Percentiles rank a stretch among this genome's conserved stretches.
Evolutionary conservation across 2,797 vertebrate species (phyloP).

Genomic region (Amniataba percoides): DNA sequence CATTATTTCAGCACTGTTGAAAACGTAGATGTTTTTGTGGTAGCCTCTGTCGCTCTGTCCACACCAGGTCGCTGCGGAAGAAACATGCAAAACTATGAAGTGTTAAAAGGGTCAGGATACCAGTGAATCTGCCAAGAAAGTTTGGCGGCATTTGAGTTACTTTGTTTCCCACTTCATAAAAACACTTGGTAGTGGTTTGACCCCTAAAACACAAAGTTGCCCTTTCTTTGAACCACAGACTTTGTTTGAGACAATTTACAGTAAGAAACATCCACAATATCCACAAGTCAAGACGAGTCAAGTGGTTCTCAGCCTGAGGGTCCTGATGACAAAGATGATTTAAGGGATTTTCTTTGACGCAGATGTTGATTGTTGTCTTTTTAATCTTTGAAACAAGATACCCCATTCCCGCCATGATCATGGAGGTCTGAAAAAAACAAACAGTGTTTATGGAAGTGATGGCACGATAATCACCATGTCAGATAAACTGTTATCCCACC

Average conservation of each 20-base stretch:
- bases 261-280: constrained; percentile 25
- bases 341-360: constrained; percentile 30
- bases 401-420: constrained; percentile 42
- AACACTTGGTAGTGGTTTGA: constrained; percentile 44
- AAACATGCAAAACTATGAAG: constrained; percentile 34
- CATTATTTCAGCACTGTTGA: background rate
- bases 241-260: constrained; percentile 30
- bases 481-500: constrained; percentile 62
- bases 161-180: constrained; percentile 35
- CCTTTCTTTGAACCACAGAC: constrained; percentile 23
- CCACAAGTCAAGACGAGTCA: constrained; percentile 12
- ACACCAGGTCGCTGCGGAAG: constrained; percentile 9
- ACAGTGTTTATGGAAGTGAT: constrained; percentile 66
- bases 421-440: constrained; percentile 54
- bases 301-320: constrained; percentile 32
- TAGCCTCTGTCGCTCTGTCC: constrained; percentile 5
- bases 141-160: constrained; percentile 51
- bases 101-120: constrained; percentile 47
- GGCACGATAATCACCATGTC: constrained; percentile 65
- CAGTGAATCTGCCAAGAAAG: constrained; percentile 44
- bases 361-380: constrained; percentile 64
- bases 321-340: constrained; percentile 13
- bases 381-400: constrained; percentile 52
- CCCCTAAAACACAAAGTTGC: constrained; percentile 32
- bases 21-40: constrained; percentile 15